These are phyloP conservation scores for Luehdorfia chinensis DNA, from an alignment of 1,140 invertebrate species.

Conservation along the genomic window DNA sequence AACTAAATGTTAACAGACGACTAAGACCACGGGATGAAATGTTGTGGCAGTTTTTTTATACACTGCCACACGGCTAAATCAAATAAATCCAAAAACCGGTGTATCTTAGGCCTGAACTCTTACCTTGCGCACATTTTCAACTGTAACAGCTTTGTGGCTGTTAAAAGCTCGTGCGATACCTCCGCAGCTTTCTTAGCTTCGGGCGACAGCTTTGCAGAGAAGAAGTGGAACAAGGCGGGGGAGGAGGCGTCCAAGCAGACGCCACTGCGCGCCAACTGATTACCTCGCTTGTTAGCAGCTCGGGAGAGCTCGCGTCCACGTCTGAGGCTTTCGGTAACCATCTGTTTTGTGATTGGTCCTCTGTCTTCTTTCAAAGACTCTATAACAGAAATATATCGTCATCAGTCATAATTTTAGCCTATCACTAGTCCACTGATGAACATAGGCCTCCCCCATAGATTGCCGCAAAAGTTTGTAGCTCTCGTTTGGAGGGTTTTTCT, in stretches of 20 bases:
- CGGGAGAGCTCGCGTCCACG: constrained; percentile 51
- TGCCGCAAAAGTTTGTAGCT: no score
- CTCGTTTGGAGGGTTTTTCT: no score
- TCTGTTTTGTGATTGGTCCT: constrained; percentile 37
- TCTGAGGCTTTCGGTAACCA: constrained; percentile 47
- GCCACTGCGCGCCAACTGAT: constrained; percentile 49
- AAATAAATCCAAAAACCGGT: no score
- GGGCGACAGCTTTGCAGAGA: constrained; percentile 37
- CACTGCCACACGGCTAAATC: no score
- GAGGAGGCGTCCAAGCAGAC: constrained; percentile 43
- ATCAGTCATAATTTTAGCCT: no score
- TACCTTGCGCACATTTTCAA: constrained; percentile 54
- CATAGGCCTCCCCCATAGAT: no score
- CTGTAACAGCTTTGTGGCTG: constrained; percentile 59
- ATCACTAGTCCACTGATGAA: no score
- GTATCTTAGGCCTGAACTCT: no score
- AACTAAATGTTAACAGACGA: no score
- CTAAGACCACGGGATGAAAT: no score
- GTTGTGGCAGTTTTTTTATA: no score
- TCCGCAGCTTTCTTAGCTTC: constrained; percentile 52
- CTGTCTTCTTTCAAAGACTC: constrained; percentile 31
- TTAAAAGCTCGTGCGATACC: constrained; percentile 50
- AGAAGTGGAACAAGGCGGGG: constrained; percentile 53
- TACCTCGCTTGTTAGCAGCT: constrained; percentile 39
- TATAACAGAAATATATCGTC: background rate